phyloP scores from a whole-genome alignment of 37 sponge, comb jelly and placozoan species.

The Sycon ciliatum region DNA sequence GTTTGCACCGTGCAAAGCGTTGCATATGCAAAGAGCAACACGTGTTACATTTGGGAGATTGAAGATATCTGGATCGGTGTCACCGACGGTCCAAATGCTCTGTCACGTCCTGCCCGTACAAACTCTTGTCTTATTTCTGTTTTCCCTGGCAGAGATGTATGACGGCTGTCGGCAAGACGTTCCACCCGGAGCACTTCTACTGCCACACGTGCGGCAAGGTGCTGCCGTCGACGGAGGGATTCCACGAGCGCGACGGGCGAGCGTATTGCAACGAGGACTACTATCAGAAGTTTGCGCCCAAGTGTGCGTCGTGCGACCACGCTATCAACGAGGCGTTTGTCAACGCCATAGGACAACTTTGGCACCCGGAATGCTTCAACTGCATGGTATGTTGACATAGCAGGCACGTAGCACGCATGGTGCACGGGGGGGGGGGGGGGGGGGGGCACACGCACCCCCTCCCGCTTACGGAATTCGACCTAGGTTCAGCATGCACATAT shows the following conservation, averaged over 20 bases:
- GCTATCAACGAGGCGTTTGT: slow-evolving; percentile 89
- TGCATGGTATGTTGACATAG: slow-evolving; percentile 93
- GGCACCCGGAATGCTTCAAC: slow-evolving; percentile 96
- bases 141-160: slow-evolving; percentile 82
- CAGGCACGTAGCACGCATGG: too few relatives aligned
- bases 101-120: too few relatives aligned
- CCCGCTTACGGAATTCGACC: too few relatives aligned
- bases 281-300: slow-evolving; percentile 91
- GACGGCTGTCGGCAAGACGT: slow-evolving; percentile 86
- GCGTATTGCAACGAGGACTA: slow-evolving; percentile 94
- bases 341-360: slow-evolving; percentile 77
- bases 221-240: slow-evolving; percentile 73
- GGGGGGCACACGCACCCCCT: too few relatives aligned
- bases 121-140: too few relatives aligned
- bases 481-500: too few relatives aligned
- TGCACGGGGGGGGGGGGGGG: too few relatives aligned
- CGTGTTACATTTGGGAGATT: too few relatives aligned
- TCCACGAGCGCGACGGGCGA: slow-evolving; percentile 87
- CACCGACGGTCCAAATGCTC: too few relatives aligned
- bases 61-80: too few relatives aligned
- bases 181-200: slow-evolving; percentile 99
- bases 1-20: too few relatives aligned
- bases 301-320: slow-evolving; percentile 75
- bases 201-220: slow-evolving; percentile 85
- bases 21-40: too few relatives aligned